Percentiles rank a stretch among this genome's conserved stretches.
Evolutionary conservation across 2,113 vertebrate genomes (phyloP).

Genomic region (Xenopus laevis): DNA sequence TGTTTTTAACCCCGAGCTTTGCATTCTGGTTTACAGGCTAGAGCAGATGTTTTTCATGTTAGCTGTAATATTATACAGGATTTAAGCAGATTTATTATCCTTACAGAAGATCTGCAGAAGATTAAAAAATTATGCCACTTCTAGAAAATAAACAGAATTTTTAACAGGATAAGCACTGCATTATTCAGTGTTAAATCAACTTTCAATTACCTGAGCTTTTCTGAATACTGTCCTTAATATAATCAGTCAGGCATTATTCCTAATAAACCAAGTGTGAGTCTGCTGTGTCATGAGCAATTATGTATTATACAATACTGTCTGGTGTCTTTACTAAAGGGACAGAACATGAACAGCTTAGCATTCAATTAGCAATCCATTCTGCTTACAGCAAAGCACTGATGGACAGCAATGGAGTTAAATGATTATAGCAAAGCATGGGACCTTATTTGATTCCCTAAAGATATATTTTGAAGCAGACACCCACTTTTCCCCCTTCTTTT

Average conservation of each 20-base stretch:
- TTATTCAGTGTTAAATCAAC: constrained; percentile 40
- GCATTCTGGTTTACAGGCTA: constrained; percentile 17
- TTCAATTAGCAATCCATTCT: constrained; percentile 28
- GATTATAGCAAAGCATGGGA: too few species aligned
- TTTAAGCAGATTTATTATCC: constrained; percentile 45
- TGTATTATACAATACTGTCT: constrained; percentile 27
- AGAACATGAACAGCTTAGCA: constrained; percentile 29
- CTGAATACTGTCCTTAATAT: constrained; percentile 39
- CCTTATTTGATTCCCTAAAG: too few species aligned
- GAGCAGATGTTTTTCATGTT: constrained; percentile 41
- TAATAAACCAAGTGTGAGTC: constrained; percentile 30
- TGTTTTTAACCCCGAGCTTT: constrained; percentile 1
- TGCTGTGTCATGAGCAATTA: constrained; percentile 31
- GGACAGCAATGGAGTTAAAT: neutral
- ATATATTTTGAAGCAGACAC: constrained; percentile 41
- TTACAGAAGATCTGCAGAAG: constrained; percentile 34
- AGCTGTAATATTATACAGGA: constrained; percentile 40
- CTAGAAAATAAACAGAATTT: constrained; percentile 41
- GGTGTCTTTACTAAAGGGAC: constrained; percentile 27
- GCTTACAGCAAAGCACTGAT: neutral
- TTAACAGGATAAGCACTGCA: constrained; percentile 39
- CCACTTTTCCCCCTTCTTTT: constrained; percentile 58
- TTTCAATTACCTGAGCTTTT: constrained; percentile 42
- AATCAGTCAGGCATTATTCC: constrained; percentile 41
- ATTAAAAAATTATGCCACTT: constrained; percentile 45